Evolutionary conservation across 37 sponge, comb jelly and placozoan genomes (phyloP).

Genomic region (Haliclona indistincta): DNA sequence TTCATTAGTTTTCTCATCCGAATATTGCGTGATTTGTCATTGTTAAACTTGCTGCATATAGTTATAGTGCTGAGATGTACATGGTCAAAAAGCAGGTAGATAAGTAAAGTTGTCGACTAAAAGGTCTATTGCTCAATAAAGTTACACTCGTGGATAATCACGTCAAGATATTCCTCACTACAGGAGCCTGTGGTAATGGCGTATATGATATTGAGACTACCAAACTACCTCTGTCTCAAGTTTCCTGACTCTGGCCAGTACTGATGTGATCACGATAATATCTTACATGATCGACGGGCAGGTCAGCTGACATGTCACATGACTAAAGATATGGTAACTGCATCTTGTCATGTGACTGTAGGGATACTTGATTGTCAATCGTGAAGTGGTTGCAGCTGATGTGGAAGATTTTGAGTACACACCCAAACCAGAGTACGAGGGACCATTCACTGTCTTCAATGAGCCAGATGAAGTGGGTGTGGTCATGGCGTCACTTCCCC

Average conservation of each 20-base stretch:
- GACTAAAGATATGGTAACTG: not conserved
- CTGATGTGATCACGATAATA: slow-evolving; percentile 97
- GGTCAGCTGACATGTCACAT: slow-evolving; percentile 24
- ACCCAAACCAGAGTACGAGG: slow-evolving; percentile 97
- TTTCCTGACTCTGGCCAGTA: slow-evolving; percentile 90
- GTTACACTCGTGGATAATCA: too few species aligned
- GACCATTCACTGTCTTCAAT: slow-evolving; percentile 93
- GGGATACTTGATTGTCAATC: slow-evolving; percentile 96
- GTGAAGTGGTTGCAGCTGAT: slow-evolving; percentile 92
- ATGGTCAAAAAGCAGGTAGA: too few species aligned
- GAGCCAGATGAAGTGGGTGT: slow-evolving; percentile 82
- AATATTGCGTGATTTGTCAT: too few species aligned
- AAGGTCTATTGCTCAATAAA: too few species aligned
- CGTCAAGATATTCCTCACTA: slow-evolving; percentile 1
- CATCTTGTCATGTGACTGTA: slow-evolving; percentile 18
- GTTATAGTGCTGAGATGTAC: too few species aligned
- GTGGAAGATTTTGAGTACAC: slow-evolving; percentile 99
- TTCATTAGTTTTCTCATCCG: too few species aligned
- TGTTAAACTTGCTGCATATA: too few species aligned
- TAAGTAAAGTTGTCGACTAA: too few species aligned
- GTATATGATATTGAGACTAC: slow-evolving; percentile 99
- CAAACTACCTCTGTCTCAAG: slow-evolving; percentile 94
- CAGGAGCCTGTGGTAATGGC: slow-evolving; percentile 96
- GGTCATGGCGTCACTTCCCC: not conserved
- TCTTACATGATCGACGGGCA: slow-evolving; percentile 99